Percentiles rank a stretch among this genome's conserved stretches.
These are phyloP conservation scores for Ferdinandea cuprea DNA, from an alignment of 2,888 invertebrate species.

Conservation along the genomic window DNA sequence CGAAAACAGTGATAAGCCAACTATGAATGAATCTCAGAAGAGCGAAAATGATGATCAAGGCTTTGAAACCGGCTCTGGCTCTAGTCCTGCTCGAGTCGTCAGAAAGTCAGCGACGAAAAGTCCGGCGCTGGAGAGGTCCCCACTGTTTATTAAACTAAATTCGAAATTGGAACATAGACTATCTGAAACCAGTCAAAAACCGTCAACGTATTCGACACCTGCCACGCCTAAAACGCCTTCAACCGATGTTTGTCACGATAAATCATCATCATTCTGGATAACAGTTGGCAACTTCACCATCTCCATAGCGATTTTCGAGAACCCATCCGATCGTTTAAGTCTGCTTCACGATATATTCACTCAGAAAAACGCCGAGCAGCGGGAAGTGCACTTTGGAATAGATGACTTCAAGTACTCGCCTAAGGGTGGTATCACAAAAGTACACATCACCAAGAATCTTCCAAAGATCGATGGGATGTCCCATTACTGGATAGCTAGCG, in stretches of 20 bases:
- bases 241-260: too few species aligned
- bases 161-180: conserved; percentile 25
- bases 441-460: conserved; percentile 73
- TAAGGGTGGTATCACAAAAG: conserved; percentile 33
- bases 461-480: conserved; percentile 77
- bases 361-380: conserved; percentile 78
- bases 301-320: conserved; percentile 77
- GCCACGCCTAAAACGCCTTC: conserved; percentile 34
- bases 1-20: conserved; percentile 25
- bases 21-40: too few species aligned
- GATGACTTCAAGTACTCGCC: conserved; percentile 79
- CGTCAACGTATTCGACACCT: conserved; percentile 78
- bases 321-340: conserved; percentile 76
- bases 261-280: conserved; percentile 79
- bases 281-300: conserved; percentile 78
- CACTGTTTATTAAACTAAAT: conserved; percentile 56
- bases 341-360: conserved; percentile 80
- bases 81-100: conserved; percentile 77
- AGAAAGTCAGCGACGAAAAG: conserved; percentile 7
- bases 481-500: conserved; percentile 81
- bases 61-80: conserved; percentile 80
- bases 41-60: conserved; percentile 78
- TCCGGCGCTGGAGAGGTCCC: conserved; percentile 34
- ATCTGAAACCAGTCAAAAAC: conserved; percentile 49
- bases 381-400: conserved; percentile 79